Percentiles rank a stretch among this genome's conserved stretches.
phyloP scores from a whole-genome alignment of 2,888 invertebrate genomes.

The Caenorhabditis panamensis region DNA sequence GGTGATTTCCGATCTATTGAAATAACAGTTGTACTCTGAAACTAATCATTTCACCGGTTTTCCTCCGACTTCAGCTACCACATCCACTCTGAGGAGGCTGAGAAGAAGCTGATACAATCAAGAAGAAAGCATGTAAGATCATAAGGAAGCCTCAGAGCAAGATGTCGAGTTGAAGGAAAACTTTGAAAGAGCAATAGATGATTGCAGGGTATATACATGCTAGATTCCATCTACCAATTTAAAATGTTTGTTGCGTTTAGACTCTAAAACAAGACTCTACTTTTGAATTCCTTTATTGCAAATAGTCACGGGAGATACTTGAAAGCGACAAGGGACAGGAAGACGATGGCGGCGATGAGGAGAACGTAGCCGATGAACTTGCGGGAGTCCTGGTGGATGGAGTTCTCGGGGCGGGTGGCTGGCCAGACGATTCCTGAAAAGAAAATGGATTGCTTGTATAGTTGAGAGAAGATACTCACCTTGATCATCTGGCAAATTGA shows the following conservation, averaged over 20 bases:
- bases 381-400: constrained; percentile 62
- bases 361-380: constrained; percentile 68
- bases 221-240: neutral
- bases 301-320: constrained; percentile 65
- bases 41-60: neutral
- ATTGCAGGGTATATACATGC: too few relatives aligned
- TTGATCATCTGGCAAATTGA: constrained; percentile 32
- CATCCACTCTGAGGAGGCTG: neutral
- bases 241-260: too few relatives aligned
- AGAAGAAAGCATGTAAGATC: neutral
- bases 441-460: too few relatives aligned
- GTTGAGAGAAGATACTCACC: constrained; percentile 9
- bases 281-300: neutral
- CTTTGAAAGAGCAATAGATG: neutral
- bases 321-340: constrained; percentile 65
- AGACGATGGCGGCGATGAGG: constrained; percentile 67
- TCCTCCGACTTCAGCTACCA: neutral
- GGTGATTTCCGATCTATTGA: neutral
- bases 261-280: too few relatives aligned
- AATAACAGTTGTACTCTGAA: neutral
- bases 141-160: too few relatives aligned
- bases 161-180: neutral
- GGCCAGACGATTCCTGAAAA: constrained; percentile 65
- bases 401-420: constrained; percentile 64
- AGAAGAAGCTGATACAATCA: neutral